Evolutionary conservation across 2,797 vertebrate genomes (phyloP).

Genomic region (Diceros bicornis): DNA sequence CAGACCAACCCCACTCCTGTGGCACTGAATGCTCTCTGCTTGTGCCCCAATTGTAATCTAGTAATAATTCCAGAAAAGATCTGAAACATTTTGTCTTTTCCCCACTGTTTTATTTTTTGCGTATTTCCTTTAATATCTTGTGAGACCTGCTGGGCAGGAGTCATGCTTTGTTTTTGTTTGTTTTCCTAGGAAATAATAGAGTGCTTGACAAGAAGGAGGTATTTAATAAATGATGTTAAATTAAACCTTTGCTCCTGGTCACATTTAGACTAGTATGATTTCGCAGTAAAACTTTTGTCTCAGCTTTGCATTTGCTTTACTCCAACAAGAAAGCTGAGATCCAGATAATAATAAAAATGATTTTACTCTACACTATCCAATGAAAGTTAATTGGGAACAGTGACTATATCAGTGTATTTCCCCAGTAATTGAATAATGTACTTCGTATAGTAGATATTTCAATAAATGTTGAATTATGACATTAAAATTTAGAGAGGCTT

Average conservation of each 20-base stretch:
- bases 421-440: not conserved
- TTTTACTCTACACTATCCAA: not conserved
- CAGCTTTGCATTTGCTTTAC: not conserved
- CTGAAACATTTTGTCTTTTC: not conserved
- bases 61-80: not conserved
- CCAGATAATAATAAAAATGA: not conserved
- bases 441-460: not conserved
- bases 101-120: not conserved
- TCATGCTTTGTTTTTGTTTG: not conserved
- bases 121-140: not conserved
- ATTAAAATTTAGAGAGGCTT: not conserved
- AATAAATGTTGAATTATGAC: not conserved
- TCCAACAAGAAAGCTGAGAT: not conserved
- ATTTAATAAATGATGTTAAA: not conserved
- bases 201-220: not conserved
- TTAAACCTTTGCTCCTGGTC: not conserved
- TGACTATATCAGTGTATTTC: not conserved
- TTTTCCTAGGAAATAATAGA: not conserved
- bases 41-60: not conserved
- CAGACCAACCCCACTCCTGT: not conserved
- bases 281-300: not conserved
- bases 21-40: not conserved
- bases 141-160: not conserved
- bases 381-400: not conserved
- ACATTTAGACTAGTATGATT: not conserved